Percentiles rank a stretch among this genome's conserved stretches.
Conservation (phyloP, 2,797 vertebrate genomes). For the Limnodromus scolopaceus region DNA sequence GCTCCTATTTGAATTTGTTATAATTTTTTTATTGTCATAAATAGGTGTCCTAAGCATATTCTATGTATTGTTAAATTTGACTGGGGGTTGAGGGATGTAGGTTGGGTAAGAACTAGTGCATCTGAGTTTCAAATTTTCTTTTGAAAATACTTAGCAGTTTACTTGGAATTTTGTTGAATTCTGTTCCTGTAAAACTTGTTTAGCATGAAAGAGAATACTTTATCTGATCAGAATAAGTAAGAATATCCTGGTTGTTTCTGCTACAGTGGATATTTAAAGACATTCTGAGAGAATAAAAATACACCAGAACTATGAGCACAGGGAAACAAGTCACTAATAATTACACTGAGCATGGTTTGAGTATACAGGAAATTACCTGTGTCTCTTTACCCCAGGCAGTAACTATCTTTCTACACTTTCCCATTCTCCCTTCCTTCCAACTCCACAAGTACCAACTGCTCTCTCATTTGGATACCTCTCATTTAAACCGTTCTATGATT, state of each 20-base stretch:
- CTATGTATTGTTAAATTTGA: not conserved
- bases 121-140: not conserved
- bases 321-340: not conserved
- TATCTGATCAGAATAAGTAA: not conserved
- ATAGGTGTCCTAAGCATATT: not conserved
- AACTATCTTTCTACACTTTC: not conserved
- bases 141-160: not conserved
- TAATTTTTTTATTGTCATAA: not conserved
- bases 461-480: not conserved
- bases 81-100: rapidly evolving
- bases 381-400: not conserved
- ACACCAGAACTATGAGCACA: not conserved
- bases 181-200: not conserved
- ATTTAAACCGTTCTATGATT: not conserved
- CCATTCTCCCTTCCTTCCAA: not conserved
- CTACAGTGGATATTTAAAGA: not conserved
- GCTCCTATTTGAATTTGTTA: not conserved
- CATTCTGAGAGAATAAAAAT: not conserved
- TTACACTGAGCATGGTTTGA: not conserved
- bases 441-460: not conserved
- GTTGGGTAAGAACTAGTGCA: not conserved
- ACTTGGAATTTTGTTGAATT: not conserved
- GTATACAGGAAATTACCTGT: not conserved
- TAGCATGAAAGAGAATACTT: not conserved
- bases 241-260: not conserved